A percentile compares a stretch with the other conserved stretches of the same genome.
Evolutionary conservation across 2,888 invertebrate genomes (phyloP).

Genomic region (Eugnorisma glareosa): DNA sequence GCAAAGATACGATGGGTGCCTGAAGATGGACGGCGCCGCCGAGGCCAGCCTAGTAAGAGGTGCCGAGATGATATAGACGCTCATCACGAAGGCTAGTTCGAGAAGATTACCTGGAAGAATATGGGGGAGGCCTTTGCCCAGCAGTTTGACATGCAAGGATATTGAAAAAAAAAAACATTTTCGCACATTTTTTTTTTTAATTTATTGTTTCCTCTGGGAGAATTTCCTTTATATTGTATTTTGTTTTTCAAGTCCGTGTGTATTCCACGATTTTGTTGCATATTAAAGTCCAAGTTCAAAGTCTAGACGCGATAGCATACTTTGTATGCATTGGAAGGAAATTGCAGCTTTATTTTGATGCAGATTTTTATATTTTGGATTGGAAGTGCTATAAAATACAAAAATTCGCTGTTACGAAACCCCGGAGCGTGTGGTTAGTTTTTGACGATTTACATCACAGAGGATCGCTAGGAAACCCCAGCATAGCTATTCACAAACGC

Average conservation of each 20-base stretch:
- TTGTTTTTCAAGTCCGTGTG: not conserved
- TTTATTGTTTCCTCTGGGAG: not conserved
- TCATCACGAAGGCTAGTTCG: too few species aligned
- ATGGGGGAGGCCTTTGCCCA: too few species aligned
- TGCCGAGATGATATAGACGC: too few species aligned
- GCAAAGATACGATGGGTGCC: too few species aligned
- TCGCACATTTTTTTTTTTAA: too few species aligned
- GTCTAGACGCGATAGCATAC: slow-evolving; percentile 4
- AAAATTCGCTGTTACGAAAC: not conserved
- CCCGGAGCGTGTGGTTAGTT: not conserved
- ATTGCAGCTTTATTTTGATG: not conserved
- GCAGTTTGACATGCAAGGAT: too few species aligned
- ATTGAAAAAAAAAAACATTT: too few species aligned
- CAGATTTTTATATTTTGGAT: not conserved
- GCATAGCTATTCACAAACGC: too few species aligned
- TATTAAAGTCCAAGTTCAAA: slow-evolving; percentile 6
- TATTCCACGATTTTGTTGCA: slow-evolving; percentile 10
- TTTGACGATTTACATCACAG: not conserved
- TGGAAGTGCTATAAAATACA: not conserved
- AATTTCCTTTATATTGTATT: not conserved
- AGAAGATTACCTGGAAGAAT: too few species aligned
- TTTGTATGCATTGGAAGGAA: slow-evolving; percentile 37
- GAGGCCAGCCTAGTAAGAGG: too few species aligned
- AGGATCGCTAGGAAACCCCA: not conserved
- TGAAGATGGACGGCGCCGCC: too few species aligned